phyloP scores from a whole-genome alignment of 2,797 vertebrate species.

The Cossypha dichroa region DNA sequence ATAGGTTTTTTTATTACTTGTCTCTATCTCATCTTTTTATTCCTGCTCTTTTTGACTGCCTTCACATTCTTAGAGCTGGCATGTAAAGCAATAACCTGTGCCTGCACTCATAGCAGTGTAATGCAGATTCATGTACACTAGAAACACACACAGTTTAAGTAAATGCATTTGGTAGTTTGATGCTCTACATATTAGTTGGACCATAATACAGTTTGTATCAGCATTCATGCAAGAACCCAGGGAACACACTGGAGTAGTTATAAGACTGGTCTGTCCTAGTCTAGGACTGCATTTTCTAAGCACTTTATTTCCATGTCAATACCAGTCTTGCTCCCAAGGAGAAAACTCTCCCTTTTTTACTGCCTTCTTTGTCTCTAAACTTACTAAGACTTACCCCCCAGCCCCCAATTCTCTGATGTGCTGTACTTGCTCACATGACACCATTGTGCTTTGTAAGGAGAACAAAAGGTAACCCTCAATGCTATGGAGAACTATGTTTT shows the following conservation, averaged over 20 bases:
- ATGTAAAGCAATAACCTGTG: neutral
- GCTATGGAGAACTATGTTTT: neutral
- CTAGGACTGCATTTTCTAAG: neutral
- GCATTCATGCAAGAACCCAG: neutral
- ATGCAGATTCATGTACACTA: neutral
- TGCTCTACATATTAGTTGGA: accelerated
- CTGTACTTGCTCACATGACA: neutral
- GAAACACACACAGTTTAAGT: neutral
- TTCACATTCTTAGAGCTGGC: neutral
- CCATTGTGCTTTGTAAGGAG: neutral
- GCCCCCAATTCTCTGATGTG: neutral
- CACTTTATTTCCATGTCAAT: neutral
- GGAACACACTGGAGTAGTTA: neutral
- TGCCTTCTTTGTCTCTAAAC: neutral
- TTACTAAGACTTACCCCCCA: neutral
- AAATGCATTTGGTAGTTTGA: neutral
- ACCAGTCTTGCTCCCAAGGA: neutral
- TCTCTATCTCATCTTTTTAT: neutral
- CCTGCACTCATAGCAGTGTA: neutral
- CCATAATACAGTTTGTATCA: neutral
- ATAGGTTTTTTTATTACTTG: neutral
- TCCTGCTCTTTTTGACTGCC: neutral
- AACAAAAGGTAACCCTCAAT: neutral
- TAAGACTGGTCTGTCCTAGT: neutral
- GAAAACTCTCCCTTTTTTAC: neutral